Conservation (phyloP, 1,140 invertebrate species). For the Diorhabda carinulata region DNA sequence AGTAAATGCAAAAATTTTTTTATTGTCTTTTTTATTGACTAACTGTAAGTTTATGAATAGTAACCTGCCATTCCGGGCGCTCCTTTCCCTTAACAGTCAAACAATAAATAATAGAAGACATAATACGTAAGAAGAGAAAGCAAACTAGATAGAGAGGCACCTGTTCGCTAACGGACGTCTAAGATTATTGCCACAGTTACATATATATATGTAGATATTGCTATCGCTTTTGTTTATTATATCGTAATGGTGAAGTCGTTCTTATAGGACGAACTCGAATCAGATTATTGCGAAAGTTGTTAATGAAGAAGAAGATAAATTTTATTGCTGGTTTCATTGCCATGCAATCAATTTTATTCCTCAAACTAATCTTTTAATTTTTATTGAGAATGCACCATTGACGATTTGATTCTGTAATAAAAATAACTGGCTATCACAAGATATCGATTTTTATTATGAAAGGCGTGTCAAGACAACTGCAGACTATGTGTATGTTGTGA, state of each 20-base stretch:
- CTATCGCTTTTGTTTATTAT: conserved; percentile 3
- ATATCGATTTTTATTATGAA: too few species aligned
- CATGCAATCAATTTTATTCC: neutral
- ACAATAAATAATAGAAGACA: conserved; percentile 8
- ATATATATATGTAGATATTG: neutral
- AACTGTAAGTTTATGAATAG: neutral
- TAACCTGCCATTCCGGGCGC: neutral
- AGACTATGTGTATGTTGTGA: too few species aligned
- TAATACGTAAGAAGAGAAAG: conserved; percentile 4
- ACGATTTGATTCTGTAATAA: too few species aligned
- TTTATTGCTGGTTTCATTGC: neutral
- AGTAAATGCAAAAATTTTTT: too few species aligned
- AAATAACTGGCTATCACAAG: too few species aligned
- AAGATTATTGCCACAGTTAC: conserved; percentile 2
- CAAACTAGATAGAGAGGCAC: conserved; percentile 5
- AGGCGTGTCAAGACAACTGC: too few species aligned
- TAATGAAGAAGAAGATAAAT: neutral
- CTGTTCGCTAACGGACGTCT: neutral
- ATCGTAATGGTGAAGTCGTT: neutral
- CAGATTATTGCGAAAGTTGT: neutral
- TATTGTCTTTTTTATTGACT: too few species aligned
- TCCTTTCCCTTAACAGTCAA: conserved; percentile 6
- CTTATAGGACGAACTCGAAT: conserved; percentile 2
- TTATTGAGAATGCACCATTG: too few species aligned
- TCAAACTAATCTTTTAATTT: too few species aligned